A percentile compares a stretch with the other conserved stretches of the same genome.
Conservation (phyloP, 1,140 invertebrate species). For the Rhynchophorus ferrugineus region DNA sequence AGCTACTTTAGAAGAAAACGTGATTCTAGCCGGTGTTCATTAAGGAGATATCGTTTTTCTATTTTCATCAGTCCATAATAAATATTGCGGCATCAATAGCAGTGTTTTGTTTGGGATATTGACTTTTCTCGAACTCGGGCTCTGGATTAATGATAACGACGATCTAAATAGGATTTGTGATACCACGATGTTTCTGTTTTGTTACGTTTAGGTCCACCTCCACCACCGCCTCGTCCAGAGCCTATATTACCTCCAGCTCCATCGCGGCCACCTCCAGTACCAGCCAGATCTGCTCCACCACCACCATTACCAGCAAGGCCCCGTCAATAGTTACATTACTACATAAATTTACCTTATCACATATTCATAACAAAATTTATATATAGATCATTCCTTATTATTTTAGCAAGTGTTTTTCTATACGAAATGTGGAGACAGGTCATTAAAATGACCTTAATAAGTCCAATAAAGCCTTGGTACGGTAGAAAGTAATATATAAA, state of each 20-base stretch:
- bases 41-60: too few species aligned
- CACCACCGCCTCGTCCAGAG: constrained; percentile 54
- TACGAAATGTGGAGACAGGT: constrained; percentile 12
- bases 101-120: too few species aligned
- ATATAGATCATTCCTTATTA: constrained; percentile 10
- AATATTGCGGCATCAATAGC: too few species aligned
- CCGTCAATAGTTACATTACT: constrained; percentile 19
- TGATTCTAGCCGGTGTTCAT: too few species aligned
- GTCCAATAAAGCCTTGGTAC: constrained; percentile 7
- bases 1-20: too few species aligned
- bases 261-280: constrained; percentile 52
- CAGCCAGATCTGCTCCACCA: constrained; percentile 53
- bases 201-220: constrained; percentile 52
- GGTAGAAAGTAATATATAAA: neutral
- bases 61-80: too few species aligned
- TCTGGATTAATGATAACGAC: too few species aligned
- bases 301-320: constrained; percentile 65
- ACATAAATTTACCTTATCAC: constrained; percentile 6
- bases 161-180: too few species aligned
- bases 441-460: constrained; percentile 4
- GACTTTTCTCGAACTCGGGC: too few species aligned
- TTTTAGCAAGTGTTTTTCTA: constrained; percentile 5
- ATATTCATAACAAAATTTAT: constrained; percentile 9
- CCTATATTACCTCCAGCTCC: constrained; percentile 48
- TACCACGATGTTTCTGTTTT: too few species aligned